These are phyloP conservation scores for Furcifer pardalis DNA, from an alignment of 2,797 vertebrate species.

Conservation along the genomic window DNA sequence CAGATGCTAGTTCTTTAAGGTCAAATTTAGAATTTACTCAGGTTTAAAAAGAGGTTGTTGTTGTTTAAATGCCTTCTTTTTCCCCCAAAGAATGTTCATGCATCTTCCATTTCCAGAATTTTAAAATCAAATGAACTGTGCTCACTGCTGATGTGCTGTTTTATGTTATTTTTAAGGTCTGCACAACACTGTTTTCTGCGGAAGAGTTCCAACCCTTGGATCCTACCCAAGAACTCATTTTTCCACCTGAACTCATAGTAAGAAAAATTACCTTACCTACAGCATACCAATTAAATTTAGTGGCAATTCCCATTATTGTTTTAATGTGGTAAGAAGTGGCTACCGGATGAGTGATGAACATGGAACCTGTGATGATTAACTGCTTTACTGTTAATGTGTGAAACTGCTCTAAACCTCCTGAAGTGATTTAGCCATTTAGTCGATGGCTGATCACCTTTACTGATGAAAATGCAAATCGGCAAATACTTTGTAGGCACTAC, in stretches of 20 bases:
- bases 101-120: neutral
- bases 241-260: conserved; percentile 92
- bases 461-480: neutral
- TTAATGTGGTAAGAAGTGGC: neutral
- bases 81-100: conserved; percentile 12
- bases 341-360: neutral
- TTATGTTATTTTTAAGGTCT: conserved; percentile 64
- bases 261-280: conserved; percentile 41
- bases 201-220: conserved; percentile 85
- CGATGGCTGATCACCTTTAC: neutral
- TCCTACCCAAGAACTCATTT: conserved; percentile 91
- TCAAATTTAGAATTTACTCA: conserved; percentile 9
- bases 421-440: neutral
- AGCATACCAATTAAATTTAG: neutral
- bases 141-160: neutral
- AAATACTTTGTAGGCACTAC: neutral
- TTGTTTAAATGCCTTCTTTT: neutral
- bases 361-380: neutral
- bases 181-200: conserved; percentile 75
- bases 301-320: neutral
- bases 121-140: neutral
- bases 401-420: neutral
- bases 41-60: neutral
- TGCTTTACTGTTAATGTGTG: neutral
- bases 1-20: conserved; percentile 4